Evolutionary conservation across 2,888 invertebrate species (phyloP), one percentile per base, ranked within the genome.

Genomic region (Salpingus planirostris): DNA sequence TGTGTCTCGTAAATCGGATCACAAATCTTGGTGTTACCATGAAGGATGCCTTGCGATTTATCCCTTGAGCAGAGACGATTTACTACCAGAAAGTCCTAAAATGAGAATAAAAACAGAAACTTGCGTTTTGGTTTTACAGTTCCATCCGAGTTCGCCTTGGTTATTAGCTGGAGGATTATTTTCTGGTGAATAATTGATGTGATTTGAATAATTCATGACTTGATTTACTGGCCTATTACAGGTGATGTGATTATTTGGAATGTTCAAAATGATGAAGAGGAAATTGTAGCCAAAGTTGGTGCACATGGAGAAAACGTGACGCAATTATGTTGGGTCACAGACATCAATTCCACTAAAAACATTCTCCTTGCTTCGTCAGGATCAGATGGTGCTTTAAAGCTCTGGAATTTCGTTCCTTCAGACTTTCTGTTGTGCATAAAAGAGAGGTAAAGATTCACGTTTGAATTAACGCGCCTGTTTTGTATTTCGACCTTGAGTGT

Each of bases 61-160:
- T 40, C 51, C 54, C 2, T 54, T 60, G 29, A 45, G 54, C 32
- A 57, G 59, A 34, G 46, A 60, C 34, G 55, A 53, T 29, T 50
- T 44, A 33, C 38, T 63, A 27, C 44, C 54, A 2, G 50, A 56
- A 14, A 26, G 21, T n/a, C 59, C 62, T 3, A 50, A 47, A 33
- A 58, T 58, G 42, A 53, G 49, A 33, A 40, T 64, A 13, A 41
- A 41, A 26, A 54, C 57, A 8, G 52, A 65, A 36, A 57, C 66
- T 11, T 73, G 72, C 30, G 58, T 70, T 5, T 64, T 64, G 6
- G 44, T 59, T 3, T 38, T 71, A 10, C 47, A 60, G 22, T 72
- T 69, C 54, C 72, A 73, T 54, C 67, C 69, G 2, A 52, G 50
- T 2, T 59, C 67, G 42, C 66, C 70, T 1, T 61, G 64, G 2